Conservation (phyloP, 2,888 invertebrate species). For the Tanypteryx hageni region DNA sequence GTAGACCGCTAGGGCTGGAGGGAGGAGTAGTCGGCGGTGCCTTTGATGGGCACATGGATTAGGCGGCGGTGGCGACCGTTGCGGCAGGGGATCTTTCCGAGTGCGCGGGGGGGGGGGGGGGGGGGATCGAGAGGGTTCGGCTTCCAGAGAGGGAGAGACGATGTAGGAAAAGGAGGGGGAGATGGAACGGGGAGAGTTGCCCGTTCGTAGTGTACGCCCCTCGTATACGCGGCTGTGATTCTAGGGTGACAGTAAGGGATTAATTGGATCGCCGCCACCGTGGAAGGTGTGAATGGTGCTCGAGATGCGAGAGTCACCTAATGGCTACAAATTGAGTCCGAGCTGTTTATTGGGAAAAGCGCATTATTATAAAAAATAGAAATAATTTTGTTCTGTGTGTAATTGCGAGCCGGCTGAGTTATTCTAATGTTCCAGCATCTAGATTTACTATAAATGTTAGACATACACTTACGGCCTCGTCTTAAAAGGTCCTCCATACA, state of each 20-base stretch:
- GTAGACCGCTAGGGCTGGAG: not conserved
- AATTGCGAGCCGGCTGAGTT: not conserved
- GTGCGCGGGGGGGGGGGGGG: not conserved
- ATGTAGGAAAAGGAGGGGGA: not conserved
- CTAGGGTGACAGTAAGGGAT: not conserved
- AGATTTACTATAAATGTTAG: not conserved
- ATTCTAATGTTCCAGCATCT: not conserved
- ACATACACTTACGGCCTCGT: not conserved
- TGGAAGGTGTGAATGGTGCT: not conserved
- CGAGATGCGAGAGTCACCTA: not conserved
- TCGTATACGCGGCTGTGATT: slow-evolving; percentile 10
- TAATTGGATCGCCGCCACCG: slow-evolving; percentile 11
- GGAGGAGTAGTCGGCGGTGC: slow-evolving; percentile 8
- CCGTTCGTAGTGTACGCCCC: not conserved
- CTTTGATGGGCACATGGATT: slow-evolving; percentile 18
- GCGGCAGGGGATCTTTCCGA: not conserved
- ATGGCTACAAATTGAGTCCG: not conserved
- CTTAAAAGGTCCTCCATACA: too few species aligned
- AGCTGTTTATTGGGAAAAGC: not conserved
- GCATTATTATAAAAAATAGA: not conserved
- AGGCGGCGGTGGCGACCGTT: not conserved
- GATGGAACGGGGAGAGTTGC: not conserved
- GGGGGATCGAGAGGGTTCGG: not conserved
- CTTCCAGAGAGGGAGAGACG: not conserved
- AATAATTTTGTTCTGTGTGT: not conserved